phyloP scores from a whole-genome alignment of 2,888 invertebrate genomes.

The Aspidapion aeneum region DNA sequence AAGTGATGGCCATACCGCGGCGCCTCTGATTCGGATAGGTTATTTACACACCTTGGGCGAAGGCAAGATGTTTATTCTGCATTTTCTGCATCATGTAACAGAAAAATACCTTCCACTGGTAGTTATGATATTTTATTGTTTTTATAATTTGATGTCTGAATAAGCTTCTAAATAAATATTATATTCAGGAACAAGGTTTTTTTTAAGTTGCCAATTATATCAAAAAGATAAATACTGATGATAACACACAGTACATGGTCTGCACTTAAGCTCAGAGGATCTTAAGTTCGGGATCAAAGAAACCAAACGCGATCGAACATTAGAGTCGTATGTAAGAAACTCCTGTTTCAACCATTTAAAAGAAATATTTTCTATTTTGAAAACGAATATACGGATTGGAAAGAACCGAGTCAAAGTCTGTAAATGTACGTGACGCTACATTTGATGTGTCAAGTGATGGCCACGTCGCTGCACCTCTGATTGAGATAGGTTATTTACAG shows the following conservation, averaged over 20 bases:
- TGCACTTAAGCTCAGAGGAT: conserved; percentile 78
- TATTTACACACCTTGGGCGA: conserved; percentile 76
- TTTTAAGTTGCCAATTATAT: too few species aligned
- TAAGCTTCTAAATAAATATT: too few species aligned
- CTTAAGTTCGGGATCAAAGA: conserved; percentile 91
- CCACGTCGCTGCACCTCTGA: conserved; percentile 82
- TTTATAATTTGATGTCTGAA: too few species aligned
- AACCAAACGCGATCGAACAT: conserved; percentile 78
- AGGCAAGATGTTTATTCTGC: conserved; percentile 81
- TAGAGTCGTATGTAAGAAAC: conserved; percentile 90
- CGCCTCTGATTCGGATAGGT: conserved; percentile 77
- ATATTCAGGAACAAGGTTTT: too few species aligned
- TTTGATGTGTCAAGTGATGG: conserved; percentile 89
- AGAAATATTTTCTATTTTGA: conserved; percentile 89
- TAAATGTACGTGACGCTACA: conserved; percentile 79
- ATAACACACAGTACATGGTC: too few species aligned
- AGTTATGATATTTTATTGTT: too few species aligned
- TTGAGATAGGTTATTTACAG: conserved; percentile 77
- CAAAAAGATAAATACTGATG: too few species aligned
- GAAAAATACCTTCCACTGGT: conserved; percentile 70
- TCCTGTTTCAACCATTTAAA: conserved; percentile 93
- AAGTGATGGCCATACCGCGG: conserved; percentile 89
- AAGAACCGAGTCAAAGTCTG: conserved; percentile 81
- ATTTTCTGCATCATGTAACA: conserved; percentile 80
- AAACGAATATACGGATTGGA: conserved; percentile 98